Conservation (phyloP, 2,888 invertebrate genomes). For the Caenorhabditis drosophilae region DNA sequence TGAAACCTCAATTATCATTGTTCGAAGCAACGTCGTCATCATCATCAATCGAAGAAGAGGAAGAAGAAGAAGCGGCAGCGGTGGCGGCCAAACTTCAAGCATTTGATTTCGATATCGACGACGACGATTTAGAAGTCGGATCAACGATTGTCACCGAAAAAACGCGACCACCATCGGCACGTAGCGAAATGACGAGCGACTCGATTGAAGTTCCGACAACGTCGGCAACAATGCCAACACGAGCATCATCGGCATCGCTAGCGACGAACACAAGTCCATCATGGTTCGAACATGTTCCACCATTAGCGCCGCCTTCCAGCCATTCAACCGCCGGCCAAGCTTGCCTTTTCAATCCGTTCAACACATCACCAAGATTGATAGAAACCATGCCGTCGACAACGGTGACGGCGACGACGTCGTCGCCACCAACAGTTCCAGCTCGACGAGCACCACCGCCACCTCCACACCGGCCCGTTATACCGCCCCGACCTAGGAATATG, state of each 20-base stretch:
- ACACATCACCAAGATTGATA: conserved; percentile 25
- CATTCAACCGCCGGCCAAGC: conserved; percentile 9
- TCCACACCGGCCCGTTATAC: conserved; percentile 39
- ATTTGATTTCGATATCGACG: conserved; percentile 25
- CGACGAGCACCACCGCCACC: conserved; percentile 49
- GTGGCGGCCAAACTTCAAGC: too few species aligned
- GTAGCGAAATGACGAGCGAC: conserved; percentile 34
- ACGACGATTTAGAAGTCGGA: conserved; percentile 18
- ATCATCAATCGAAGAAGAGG: too few species aligned
- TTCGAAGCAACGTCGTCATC: too few species aligned
- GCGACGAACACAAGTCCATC: conserved; percentile 26
- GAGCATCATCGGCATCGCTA: conserved; percentile 29
- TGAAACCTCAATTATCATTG: conserved; percentile 36
- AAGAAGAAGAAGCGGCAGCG: too few species aligned
- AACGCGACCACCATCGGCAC: conserved; percentile 47
- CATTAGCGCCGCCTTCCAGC: conserved; percentile 18
- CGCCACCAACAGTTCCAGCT: conserved; percentile 24
- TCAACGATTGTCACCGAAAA: too few species aligned
- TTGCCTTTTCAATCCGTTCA: conserved; percentile 37
- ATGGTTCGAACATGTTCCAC: conserved; percentile 35
- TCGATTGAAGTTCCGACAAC: too few species aligned
- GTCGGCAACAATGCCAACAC: conserved; percentile 38
- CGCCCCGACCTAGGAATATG: conserved; percentile 41
- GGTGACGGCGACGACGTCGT: conserved; percentile 6
- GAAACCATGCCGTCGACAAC: conserved; percentile 11